Conservation (phyloP, 2,797 vertebrate species). For the Allobates femoralis region DNA sequence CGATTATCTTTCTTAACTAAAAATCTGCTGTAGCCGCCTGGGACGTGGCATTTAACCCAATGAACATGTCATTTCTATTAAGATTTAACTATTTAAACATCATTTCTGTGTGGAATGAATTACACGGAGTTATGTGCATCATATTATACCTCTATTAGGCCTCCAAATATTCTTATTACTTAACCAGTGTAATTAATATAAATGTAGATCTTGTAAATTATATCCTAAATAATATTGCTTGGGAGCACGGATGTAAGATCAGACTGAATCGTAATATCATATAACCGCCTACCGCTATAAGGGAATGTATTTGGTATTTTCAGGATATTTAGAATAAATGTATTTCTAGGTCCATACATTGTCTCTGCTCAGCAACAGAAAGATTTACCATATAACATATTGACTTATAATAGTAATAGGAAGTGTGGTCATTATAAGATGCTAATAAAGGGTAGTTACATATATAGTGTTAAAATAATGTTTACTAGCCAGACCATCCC, state of each 20-base stretch:
- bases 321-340: neutral
- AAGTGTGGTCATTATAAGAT: neutral
- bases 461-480: too few species aligned
- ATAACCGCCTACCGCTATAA: neutral
- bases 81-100: constrained; percentile 36
- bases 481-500: too few species aligned
- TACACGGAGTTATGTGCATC: neutral
- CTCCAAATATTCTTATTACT: neutral
- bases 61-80: constrained; percentile 17
- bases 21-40: neutral
- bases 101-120: neutral
- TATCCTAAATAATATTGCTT: neutral
- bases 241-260: neutral
- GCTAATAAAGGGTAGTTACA: too few species aligned
- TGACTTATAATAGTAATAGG: neutral
- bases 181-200: neutral
- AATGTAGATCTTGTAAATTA: neutral
- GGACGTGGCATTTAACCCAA: constrained; percentile 22
- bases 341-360: constrained; percentile 4
- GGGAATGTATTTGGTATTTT: neutral
- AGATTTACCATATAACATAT: neutral
- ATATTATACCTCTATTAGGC: neutral
- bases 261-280: neutral
- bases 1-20: constrained; percentile 3
- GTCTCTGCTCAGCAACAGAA: neutral